Evolutionary conservation across 2,113 vertebrate species (phyloP).

Genomic region (Rana temporaria): DNA sequence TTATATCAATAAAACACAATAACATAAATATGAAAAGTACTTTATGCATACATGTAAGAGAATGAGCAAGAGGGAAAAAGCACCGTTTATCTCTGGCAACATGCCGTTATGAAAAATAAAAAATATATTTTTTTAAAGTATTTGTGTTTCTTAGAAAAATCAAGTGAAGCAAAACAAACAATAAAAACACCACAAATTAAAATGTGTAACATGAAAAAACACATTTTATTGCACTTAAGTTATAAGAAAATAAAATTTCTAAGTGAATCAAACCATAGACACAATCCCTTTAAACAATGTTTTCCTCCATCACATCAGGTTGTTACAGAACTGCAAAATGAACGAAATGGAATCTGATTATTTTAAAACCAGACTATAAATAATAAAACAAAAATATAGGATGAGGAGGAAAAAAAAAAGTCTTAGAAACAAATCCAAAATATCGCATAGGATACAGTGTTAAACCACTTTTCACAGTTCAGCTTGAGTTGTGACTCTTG

Average conservation of each 20-base stretch:
- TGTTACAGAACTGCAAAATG: constrained; percentile 97
- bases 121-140: no score
- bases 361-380: constrained; percentile 99
- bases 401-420: constrained; percentile 65
- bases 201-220: constrained; percentile 95
- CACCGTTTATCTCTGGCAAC: no score
- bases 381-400: constrained; percentile 68
- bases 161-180: no score
- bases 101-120: no score
- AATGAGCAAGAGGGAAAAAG: no score
- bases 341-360: constrained; percentile 98
- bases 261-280: constrained; percentile 99
- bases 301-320: constrained; percentile 96
- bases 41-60: no score
- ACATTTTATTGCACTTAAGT: constrained; percentile 99
- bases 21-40: no score
- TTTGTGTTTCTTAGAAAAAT: no score
- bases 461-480: constrained; percentile 99
- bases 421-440: constrained; percentile 79
- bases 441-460: constrained; percentile 99
- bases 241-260: constrained; percentile 99
- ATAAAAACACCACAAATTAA: constrained; percentile 14
- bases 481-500: constrained; percentile 97
- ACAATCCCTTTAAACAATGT: constrained; percentile 99
- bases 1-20: no score